Percentiles rank a stretch among this genome's conserved stretches.
Conservation (phyloP, 2,888 invertebrate species). For the Agrochola litura region DNA sequence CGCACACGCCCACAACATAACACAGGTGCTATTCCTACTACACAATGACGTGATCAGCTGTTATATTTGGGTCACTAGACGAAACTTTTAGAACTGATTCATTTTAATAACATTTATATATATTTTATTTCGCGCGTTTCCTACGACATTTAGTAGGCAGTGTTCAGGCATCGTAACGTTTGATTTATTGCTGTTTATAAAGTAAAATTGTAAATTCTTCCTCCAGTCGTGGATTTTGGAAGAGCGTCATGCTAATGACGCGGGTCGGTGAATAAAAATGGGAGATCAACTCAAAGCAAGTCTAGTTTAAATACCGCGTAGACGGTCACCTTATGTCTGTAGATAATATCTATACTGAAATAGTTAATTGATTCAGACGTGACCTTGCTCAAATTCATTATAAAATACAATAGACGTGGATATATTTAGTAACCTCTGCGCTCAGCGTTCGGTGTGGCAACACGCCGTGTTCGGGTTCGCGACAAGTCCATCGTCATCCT, state of each 20-base stretch:
- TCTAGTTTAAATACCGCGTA: not conserved
- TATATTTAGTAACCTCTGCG: no score
- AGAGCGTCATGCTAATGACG: slow-evolving; percentile 39
- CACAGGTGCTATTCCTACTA: slow-evolving; percentile 51
- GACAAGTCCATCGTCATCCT: no score
- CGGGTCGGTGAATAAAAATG: slow-evolving; percentile 24
- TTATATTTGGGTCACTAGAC: slow-evolving; percentile 74
- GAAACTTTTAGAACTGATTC: slow-evolving; percentile 51
- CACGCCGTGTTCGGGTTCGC: no score
- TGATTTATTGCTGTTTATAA: slow-evolving; percentile 53
- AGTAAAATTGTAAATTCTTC: slow-evolving; percentile 41
- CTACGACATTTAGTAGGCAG: slow-evolving; percentile 39
- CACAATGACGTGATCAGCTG: slow-evolving; percentile 55
- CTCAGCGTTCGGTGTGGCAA: no score
- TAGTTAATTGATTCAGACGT: no score
- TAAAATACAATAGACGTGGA: no score
- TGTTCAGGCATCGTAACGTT: slow-evolving; percentile 48
- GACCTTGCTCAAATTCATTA: no score
- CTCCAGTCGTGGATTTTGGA: slow-evolving; percentile 29
- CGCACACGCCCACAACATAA: slow-evolving; percentile 17
- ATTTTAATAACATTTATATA: slow-evolving; percentile 50
- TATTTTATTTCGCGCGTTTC: slow-evolving; percentile 37
- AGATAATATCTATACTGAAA: slow-evolving; percentile 4
- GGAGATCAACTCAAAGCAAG: slow-evolving; percentile 27
- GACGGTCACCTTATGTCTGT: not conserved